phyloP scores from a whole-genome alignment of 2,797 vertebrate genomes.

The Rhynchonycteris naso region DNA sequence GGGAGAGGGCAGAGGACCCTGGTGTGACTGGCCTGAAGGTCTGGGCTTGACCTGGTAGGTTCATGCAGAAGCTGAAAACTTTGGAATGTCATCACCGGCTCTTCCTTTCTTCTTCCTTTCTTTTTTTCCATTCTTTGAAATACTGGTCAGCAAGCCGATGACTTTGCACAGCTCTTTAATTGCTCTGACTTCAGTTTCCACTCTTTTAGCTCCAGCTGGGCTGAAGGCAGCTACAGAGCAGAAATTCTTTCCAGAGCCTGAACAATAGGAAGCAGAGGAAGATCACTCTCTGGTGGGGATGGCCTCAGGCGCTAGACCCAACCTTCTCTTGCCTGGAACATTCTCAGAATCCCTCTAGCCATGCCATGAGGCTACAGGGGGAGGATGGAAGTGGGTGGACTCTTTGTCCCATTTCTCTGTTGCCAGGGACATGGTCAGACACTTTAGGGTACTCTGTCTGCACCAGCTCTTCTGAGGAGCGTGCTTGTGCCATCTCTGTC shows the following conservation, averaged over 20 bases:
- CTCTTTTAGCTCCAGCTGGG: not conserved
- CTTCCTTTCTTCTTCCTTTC: not conserved
- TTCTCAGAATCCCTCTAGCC: fast-evolving
- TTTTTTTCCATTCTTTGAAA: not conserved
- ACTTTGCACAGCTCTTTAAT: not conserved
- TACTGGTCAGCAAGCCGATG: not conserved
- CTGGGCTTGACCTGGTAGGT: not conserved
- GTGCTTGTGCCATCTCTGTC: not conserved
- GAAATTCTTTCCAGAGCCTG: not conserved
- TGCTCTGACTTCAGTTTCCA: not conserved
- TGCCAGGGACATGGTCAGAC: not conserved
- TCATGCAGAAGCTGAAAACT: not conserved
- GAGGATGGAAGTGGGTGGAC: not conserved
- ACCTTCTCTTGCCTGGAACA: not conserved
- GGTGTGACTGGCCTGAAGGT: not conserved
- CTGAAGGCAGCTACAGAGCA: not conserved
- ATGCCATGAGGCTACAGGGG: fast-evolving
- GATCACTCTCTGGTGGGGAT: not conserved
- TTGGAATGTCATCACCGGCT: not conserved
- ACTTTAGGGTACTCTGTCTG: not conserved
- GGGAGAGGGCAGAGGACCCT: not conserved
- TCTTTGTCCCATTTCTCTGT: not conserved
- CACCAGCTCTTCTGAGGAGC: slow-evolving; percentile 7
- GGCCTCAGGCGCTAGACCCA: not conserved
- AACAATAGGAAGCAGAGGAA: not conserved